Conservation (phyloP, 2,888 invertebrate species). For the Cactoblastis cactorum region DNA sequence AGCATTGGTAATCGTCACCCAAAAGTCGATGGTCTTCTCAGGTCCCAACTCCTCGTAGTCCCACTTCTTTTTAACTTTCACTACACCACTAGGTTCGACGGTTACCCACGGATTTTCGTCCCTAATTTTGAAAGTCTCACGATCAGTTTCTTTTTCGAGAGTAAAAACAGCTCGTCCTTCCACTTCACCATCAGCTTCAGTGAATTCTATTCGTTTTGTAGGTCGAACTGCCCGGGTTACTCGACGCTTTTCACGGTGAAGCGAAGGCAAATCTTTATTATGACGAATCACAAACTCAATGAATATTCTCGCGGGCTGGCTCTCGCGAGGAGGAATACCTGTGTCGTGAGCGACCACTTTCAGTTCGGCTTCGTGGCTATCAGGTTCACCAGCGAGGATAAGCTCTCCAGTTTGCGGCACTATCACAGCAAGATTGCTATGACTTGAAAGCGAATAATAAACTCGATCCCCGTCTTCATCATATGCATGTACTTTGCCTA, state of each 20-base stretch:
- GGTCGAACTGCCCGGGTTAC: constrained; percentile 95
- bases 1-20: constrained; percentile 95
- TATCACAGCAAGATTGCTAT: constrained; percentile 90
- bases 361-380: constrained; percentile 83
- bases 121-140: constrained; percentile 94
- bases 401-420: constrained; percentile 96
- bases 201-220: constrained; percentile 95
- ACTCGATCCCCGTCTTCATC: constrained; percentile 96
- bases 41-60: constrained; percentile 96
- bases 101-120: constrained; percentile 97
- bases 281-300: constrained; percentile 84
- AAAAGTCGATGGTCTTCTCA: constrained; percentile 96
- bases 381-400: constrained; percentile 89
- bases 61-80: constrained; percentile 97
- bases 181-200: constrained; percentile 93
- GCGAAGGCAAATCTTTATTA: constrained; percentile 80
- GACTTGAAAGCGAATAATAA: constrained; percentile 90
- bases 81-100: constrained; percentile 93
- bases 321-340: constrained; percentile 84
- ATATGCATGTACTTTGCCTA: constrained; percentile 91
- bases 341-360: constrained; percentile 91
- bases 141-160: constrained; percentile 93
- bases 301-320: constrained; percentile 86
- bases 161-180: constrained; percentile 94
- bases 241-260: constrained; percentile 85